Evolutionary conservation across 1,140 invertebrate species (phyloP).

Genomic region (Calosoma granatense): DNA sequence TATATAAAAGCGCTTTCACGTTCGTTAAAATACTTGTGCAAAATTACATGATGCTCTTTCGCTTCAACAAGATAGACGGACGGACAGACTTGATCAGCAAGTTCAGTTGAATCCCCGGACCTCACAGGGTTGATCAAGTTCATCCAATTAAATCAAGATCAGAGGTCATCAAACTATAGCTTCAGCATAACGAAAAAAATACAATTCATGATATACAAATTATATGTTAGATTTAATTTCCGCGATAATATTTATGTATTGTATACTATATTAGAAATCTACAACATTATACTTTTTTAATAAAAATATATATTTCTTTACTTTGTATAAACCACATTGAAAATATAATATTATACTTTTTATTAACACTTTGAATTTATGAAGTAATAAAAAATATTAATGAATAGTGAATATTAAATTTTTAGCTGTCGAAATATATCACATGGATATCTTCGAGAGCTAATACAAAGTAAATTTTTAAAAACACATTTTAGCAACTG

Average conservation of each 20-base stretch:
- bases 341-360: neutral
- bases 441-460: too few species aligned
- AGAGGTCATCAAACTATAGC: neutral
- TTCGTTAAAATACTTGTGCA: neutral
- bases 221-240: neutral
- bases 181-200: neutral
- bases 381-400: too few species aligned
- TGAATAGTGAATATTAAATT: too few species aligned
- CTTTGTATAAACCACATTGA: too few species aligned
- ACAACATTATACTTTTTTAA: neutral
- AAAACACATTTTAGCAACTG: too few species aligned
- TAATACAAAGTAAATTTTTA: too few species aligned
- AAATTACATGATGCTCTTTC: slow-evolving; percentile 4
- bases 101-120: neutral
- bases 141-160: neutral
- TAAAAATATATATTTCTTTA: too few species aligned
- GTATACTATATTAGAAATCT: neutral
- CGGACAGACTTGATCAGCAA: slow-evolving; percentile 24
- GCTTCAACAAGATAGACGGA: slow-evolving; percentile 10
- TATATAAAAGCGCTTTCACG: neutral
- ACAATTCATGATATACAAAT: neutral
- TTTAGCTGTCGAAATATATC: too few species aligned
- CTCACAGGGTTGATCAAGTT: neutral
- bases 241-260: neutral
- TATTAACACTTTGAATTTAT: too few species aligned